Evolutionary conservation across 2,113 vertebrate species (phyloP), one percentile per base, ranked within the genome.

Genomic region (Myxocyprinus asiaticus): DNA sequence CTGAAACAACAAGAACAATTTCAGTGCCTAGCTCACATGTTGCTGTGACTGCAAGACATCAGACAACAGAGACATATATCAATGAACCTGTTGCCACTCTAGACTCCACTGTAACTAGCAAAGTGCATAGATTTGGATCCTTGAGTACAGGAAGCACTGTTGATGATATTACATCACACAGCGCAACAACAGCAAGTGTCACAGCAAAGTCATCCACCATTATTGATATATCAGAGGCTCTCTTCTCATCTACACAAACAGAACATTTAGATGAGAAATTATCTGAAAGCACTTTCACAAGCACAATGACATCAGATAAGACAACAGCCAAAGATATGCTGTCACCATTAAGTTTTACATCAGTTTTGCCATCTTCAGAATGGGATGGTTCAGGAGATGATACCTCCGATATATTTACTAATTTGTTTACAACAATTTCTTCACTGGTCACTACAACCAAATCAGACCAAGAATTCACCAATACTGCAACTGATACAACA

Each of bases 201-300:
- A 33, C 22, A 33, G 22, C 22, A 33, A 33, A 33, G 1, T 33
- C 22, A 33, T 73, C 70, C 15, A 47, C 53, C 5, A 59, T 47
- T 14, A 53, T 22, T 67, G 45, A 67, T 67, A 14, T 55, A 33
- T 55, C 68, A 70, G 51, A 70, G 68, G 43, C 50, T n/a, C 12
- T 43, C 4, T 55, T 43, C 4, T 70, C 7, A 0, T 55, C 50
- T 55, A 50, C 7, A 14, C 48, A 59, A 0, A 15, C 55, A 58
- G 5, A 14, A 44, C 53, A n/a, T 45, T 72, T 72, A 17, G 51
- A 59, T 55, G 17, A 56, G 7, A 58, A 1, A 58, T 58, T 9
- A 56, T 15, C 33, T 43, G 50, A 55, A n/a, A 71, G 7, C 12
- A 42, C 33, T 8, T 4, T 56, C 8, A 58, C 7, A 11, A 58